Base-by-base conservation (phyloP, 2,113 vertebrate species). In the Pelusios castaneus region DNA sequence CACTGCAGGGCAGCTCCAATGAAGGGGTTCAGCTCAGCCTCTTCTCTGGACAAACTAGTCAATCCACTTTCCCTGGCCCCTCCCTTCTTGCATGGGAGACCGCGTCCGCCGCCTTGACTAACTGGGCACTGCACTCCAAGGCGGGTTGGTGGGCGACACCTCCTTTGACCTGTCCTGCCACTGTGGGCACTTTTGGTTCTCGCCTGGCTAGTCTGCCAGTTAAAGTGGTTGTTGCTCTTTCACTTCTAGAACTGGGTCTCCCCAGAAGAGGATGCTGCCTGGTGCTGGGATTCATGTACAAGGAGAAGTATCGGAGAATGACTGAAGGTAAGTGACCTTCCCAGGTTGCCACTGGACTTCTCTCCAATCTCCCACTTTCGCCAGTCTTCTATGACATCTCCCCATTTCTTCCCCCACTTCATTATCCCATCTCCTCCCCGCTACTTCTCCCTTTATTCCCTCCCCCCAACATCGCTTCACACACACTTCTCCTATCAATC, bases 271-370 rank as follows among this genome's bases (percentile, higher is more conserved):
- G 98, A 98, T 98, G 98, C 95, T 98, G 98, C 95, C 97, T 98
- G 91, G 98, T 98, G 45, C 97, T 98, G 96, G 98, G 98, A 91
- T 98, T 98, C 96, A 98, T 98, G 98, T 98, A 98, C 96, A 98
- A 98, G 96, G 98, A 98, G 97, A 98, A 98, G 96, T 98, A 98
- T 94, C 98, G 98, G 91, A 98, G 98, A 91, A 98, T 98, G 97
- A 98, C 98, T 98, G 98, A 98, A 98, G 98, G 98, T 98, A 92
- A 98, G 98, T 97, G 5, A 52, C 4, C 87, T n/a, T 31, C 58
- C 87, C 94, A 51, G 92, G 95, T 96, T 13, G n/a, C 34, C 63
- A 38, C 34, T 8, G 4, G n/a, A 31, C 8, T 5, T 38, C n/a
- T 38, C n/a, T 8, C 41, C 38, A 21, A 6, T 8, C 45, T 80